phyloP scores from a whole-genome alignment of 2,113 vertebrate genomes.

The Herpailurus yagouaroundi region DNA sequence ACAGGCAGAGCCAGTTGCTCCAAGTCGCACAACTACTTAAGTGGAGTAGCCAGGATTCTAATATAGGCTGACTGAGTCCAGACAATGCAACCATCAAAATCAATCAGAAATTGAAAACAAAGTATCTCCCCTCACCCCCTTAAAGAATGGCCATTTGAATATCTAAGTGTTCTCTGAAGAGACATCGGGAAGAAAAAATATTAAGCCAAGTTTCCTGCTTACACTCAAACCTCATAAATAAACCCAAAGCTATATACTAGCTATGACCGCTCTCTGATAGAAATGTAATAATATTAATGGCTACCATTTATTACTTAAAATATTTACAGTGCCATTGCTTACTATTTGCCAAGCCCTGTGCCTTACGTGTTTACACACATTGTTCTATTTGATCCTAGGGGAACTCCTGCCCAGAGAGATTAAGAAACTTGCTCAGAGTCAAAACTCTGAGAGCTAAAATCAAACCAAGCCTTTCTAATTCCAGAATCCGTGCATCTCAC shows the following conservation, averaged over 20 bases:
- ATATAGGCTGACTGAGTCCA: neutral
- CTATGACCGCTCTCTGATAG: neutral
- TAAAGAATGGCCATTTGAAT: neutral
- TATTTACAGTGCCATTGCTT: neutral
- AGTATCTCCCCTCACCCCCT: neutral
- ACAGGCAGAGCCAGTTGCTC: neutral
- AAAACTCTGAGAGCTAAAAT: neutral
- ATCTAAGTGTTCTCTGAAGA: neutral
- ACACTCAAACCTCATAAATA: neutral
- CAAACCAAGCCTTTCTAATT: conserved; percentile 4
- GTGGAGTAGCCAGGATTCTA: neutral
- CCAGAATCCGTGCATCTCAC: neutral
- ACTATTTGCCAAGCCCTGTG: neutral
- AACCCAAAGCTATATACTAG: neutral
- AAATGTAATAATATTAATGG: neutral
- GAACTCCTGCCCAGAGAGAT: neutral
- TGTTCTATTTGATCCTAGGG: neutral
- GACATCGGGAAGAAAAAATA: neutral
- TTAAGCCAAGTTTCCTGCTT: neutral
- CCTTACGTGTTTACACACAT: neutral
- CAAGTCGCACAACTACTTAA: neutral
- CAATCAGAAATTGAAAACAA: neutral
- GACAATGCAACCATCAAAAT: neutral
- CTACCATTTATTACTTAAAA: neutral
- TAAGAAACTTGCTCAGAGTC: neutral